Evolutionary conservation across 2,113 vertebrate species (phyloP).

Genomic region (Ophiodon elongatus): DNA sequence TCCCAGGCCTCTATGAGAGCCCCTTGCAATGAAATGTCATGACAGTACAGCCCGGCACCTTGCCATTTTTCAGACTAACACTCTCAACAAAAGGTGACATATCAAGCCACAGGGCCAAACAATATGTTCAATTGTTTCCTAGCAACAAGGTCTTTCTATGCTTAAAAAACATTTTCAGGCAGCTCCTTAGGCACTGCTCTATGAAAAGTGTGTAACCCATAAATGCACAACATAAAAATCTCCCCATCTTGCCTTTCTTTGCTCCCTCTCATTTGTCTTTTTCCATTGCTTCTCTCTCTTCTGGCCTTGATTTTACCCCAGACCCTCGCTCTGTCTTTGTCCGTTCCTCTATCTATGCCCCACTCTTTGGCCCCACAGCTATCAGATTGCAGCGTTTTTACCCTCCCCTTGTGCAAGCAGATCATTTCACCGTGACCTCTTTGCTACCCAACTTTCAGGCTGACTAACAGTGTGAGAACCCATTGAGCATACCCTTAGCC

Average conservation of each 20-base stretch:
- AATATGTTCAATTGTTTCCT: slow-evolving; percentile 41
- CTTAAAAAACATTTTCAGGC: slow-evolving; percentile 18
- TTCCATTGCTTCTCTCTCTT: not conserved
- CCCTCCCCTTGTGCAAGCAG: slow-evolving; percentile 71
- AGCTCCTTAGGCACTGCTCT: slow-evolving; percentile 3
- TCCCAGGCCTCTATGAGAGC: slow-evolving; percentile 44
- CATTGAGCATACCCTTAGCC: slow-evolving; percentile 28
- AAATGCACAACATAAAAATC: not conserved
- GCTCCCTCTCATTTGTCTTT: not conserved
- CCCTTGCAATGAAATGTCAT: slow-evolving; percentile 37
- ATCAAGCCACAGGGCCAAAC: slow-evolving; percentile 28
- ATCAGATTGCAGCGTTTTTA: slow-evolving; percentile 76
- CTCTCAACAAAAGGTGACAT: slow-evolving; percentile 35
- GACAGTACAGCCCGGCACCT: slow-evolving; percentile 7
- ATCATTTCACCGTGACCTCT: slow-evolving; percentile 73
- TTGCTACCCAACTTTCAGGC: slow-evolving; percentile 55
- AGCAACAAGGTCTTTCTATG: slow-evolving; percentile 47
- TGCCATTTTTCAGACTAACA: slow-evolving; percentile 14
- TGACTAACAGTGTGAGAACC: slow-evolving; percentile 47
- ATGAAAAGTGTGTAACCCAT: slow-evolving; percentile 6
- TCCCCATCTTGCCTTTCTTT: slow-evolving; percentile 15
- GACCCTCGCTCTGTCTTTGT: slow-evolving; percentile 9
- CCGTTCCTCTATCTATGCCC: slow-evolving; percentile 57
- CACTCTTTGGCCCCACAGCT: slow-evolving; percentile 76
- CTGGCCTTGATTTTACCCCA: slow-evolving; percentile 2